Evolutionary conservation across 1,140 invertebrate genomes (phyloP), one percentile per base, ranked within the genome.

Genomic region (Eumaeus atala): DNA sequence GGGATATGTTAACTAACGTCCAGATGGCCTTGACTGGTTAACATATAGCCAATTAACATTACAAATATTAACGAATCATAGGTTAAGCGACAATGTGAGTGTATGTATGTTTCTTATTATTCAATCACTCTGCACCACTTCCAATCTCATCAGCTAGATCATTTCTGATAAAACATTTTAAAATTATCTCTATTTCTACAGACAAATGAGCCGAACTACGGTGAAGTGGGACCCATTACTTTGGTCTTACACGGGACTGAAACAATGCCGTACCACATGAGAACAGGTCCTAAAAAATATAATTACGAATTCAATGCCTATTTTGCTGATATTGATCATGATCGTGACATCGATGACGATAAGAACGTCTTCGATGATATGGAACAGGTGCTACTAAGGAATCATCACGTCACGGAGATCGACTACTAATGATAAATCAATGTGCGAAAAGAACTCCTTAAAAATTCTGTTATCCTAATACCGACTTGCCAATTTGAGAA

Each of bases 221-320:
- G 93, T 10, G 69, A 68, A 35, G 74, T 95, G 7, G 88, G 88
- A 33, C 72, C 87, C 47, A 77, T 91, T 1, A 87, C 70, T 17
- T 67, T 95, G 40, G 87, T 91, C 40, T 64, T 95, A 2, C 92
- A 95, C 67, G 94, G 94, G 17, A 95, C 93, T 0, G 87, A 87
- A 62, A 75, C 90, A 47, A 84, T 85, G 49, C 94, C 94, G 0
- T 59, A 70, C 9, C 91, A 94, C 59, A 90, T 92, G 77, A 74
- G 72, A 61, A 77, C 88, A 17, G 90, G 89, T 9, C 84, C 85
- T 0, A 87, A 89, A 67, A 84, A 85, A 56, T 92, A 92, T 64
- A 85, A 90, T 47, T 60, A 87, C 33, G 74, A 88, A 40, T 89
- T 90, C 11, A 12, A 44, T 37, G 35, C 1, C 9, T 35, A 7